These are phyloP conservation scores for Druceiella hillmani DNA, from an alignment of 2,888 invertebrate species.

Conservation along the genomic window DNA sequence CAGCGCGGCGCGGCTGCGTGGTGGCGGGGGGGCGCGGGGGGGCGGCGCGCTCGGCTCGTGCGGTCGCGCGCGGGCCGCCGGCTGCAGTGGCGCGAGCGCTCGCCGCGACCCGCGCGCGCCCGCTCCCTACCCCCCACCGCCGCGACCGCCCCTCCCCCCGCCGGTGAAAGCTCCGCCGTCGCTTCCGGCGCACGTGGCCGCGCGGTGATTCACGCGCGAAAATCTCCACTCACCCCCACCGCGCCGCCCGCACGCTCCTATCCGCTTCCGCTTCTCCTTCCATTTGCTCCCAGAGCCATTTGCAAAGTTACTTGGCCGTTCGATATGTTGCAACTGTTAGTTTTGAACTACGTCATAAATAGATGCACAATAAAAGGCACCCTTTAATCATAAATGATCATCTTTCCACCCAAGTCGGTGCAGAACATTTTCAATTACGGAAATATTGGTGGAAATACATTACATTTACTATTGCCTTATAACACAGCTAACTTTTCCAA, in stretches of 20 bases:
- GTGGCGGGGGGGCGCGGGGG: conserved; percentile 47
- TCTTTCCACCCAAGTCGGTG: no score
- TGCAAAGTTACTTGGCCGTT: no score
- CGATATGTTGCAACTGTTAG: no score
- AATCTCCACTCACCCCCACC: conserved; percentile 29
- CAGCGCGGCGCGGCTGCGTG: conserved; percentile 46
- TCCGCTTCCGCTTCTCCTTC: conserved; percentile 31
- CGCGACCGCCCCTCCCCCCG: conserved; percentile 31
- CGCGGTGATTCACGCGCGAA: conserved; percentile 29
- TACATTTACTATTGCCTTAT: no score
- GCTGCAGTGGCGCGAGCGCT: no score
- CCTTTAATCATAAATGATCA: no score
- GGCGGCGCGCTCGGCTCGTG: conserved; percentile 32
- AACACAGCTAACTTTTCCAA: no score
- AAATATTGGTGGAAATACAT: no score
- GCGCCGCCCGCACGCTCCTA: conserved; percentile 40
- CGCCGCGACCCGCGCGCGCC: conserved; percentile 26
- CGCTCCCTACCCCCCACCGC: conserved; percentile 34
- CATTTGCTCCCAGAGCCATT: conserved; percentile 36
- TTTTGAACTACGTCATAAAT: no score
- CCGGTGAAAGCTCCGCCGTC: conserved; percentile 28
- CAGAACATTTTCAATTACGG: no score
- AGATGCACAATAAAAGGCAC: no score
- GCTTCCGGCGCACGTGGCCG: conserved; percentile 28
- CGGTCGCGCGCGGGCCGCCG: conserved; percentile 46